Evolutionary conservation across 2,888 invertebrate genomes (phyloP), one percentile per base, ranked within the genome.

Genomic region (Brenthis daphne): DNA sequence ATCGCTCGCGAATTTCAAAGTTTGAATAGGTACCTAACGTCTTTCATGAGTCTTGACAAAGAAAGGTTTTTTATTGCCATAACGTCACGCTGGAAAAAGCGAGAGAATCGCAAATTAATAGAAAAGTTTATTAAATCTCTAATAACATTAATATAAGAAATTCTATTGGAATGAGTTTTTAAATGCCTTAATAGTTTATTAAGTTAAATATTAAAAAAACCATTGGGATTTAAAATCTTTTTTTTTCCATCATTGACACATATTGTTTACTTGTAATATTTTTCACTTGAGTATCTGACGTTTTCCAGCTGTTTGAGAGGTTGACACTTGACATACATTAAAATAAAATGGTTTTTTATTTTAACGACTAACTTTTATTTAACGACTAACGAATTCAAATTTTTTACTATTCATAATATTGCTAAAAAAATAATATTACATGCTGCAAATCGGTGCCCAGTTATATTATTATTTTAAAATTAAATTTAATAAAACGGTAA

Each of bases 291-390:
- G n/a, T 11, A 5, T 6, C 6, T 37, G 60, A 60, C 60, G n/a
- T 60, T 29, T 60, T 43, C 66, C 66, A 66, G 66, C 66, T 60
- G 66, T 66, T 65, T 16, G 11, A 33, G 3, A 8, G 29, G 20
- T 50, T 57, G 57, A 65, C 65, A 58, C 6, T 51, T 58, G 16
- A 13, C 20, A 20, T 20, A 20, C 1, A 20, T 20, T 20, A 20
- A 20, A 20, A 20, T 20, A 20, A 20, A 20, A 20, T 20, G 20
- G 20, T 20, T 20, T 20, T 20, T 20, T 1, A 20, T 20, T 20
- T 1, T 20, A 20, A 1, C 20, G 20, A 20, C 16, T 16, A 20
- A 20, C 1, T n/a, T n/a, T n/a, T n/a, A n/a, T 20, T 1, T 20
- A 20, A 1, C 20, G 20, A 20, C 16, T 16, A 20, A 20, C 1